These are phyloP conservation scores for Margaritifera margaritifera DNA, from an alignment of 2,888 invertebrate genomes.

Conservation along the genomic window DNA sequence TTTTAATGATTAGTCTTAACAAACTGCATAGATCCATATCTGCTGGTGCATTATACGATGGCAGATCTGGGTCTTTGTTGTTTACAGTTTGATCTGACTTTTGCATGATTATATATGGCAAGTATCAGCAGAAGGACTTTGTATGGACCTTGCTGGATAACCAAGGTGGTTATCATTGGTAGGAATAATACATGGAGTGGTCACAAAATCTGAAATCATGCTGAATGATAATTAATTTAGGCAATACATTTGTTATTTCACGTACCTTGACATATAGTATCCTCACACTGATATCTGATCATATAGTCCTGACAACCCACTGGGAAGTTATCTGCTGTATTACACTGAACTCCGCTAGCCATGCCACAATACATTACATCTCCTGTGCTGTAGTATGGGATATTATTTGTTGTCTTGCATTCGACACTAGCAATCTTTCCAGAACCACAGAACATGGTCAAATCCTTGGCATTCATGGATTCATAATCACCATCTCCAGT, in stretches of 20 bases:
- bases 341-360: conserved; percentile 82
- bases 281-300: conserved; percentile 63
- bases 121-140: too few species aligned
- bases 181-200: too few species aligned
- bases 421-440: conserved; percentile 63
- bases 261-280: conserved; percentile 22
- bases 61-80: too few species aligned
- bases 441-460: conserved; percentile 47
- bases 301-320: conserved; percentile 63
- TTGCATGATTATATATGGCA: too few species aligned
- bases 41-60: too few species aligned
- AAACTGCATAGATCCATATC: too few species aligned
- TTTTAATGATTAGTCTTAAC: too few species aligned
- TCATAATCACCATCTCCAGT: conserved; percentile 46
- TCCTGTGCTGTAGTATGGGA: conserved; percentile 45
- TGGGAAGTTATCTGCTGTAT: conserved; percentile 54
- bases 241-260: not conserved
- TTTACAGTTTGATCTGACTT: too few species aligned
- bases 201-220: too few species aligned
- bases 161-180: too few species aligned
- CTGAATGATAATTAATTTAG: not conserved
- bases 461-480: conserved; percentile 38
- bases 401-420: conserved; percentile 51
- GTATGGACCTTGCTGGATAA: too few species aligned
- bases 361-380: conserved; percentile 71